Conservation (phyloP, 1,140 invertebrate species). For the Drosophila mayri region DNA sequence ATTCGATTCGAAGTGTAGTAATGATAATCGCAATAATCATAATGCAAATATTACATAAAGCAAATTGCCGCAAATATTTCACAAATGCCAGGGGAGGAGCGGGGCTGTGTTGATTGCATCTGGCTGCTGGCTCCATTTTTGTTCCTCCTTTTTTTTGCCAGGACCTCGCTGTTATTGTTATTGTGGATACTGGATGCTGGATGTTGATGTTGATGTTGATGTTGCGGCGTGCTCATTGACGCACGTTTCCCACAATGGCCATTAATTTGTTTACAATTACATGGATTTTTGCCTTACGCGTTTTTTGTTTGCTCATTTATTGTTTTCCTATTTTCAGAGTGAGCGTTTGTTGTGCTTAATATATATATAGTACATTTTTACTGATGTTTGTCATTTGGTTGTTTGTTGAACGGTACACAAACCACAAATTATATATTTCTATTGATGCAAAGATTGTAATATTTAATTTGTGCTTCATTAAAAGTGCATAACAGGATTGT, state of each 20-base stretch:
- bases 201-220: constrained; percentile 35
- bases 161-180: constrained; percentile 18
- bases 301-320: constrained; percentile 22
- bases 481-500: neutral
- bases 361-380: neutral
- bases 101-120: constrained; percentile 17
- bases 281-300: constrained; percentile 54
- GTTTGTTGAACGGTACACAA: constrained; percentile 1
- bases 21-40: constrained; percentile 59
- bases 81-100: constrained; percentile 24
- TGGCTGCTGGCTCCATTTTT: constrained; percentile 1
- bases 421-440: neutral
- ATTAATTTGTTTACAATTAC: constrained; percentile 67
- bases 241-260: constrained; percentile 54
- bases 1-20: constrained; percentile 47
- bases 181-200: constrained; percentile 1
- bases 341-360: neutral
- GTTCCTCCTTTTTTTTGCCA: neutral
- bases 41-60: constrained; percentile 59
- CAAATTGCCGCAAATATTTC: constrained; percentile 60
- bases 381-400: constrained; percentile 15
- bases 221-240: constrained; percentile 60
- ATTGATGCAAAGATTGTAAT: neutral
- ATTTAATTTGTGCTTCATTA: neutral
- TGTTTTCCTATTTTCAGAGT: constrained; percentile 28